These are phyloP conservation scores for Nyleta sp. DNA, from an alignment of 2,888 invertebrate species.

Conservation along the genomic window DNA sequence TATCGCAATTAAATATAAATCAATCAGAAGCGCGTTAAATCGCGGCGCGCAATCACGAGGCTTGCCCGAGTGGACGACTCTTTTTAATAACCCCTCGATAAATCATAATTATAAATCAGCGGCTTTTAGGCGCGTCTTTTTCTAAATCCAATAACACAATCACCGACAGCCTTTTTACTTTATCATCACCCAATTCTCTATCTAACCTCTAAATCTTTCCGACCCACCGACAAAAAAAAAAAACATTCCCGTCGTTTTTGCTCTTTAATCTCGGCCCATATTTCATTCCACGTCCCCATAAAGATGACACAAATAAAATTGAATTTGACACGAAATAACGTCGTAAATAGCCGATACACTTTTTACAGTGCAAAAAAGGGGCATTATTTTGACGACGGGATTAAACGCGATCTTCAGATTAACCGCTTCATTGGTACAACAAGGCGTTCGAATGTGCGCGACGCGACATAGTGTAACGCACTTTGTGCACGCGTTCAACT, in stretches of 20 bases:
- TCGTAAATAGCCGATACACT: conserved; percentile 24
- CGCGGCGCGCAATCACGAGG: not conserved
- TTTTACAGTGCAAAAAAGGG: conserved; percentile 18
- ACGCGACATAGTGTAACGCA: conserved; percentile 7
- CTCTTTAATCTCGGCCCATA: conserved; percentile 37
- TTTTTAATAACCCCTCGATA: conserved; percentile 8
- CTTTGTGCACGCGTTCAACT: conserved; percentile 50
- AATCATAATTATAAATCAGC: conserved; percentile 36
- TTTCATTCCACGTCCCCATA: conserved; percentile 34
- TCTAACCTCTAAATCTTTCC: conserved; percentile 52
- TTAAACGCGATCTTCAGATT: conserved; percentile 13
- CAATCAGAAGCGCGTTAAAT: conserved; percentile 14
- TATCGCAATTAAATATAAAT: conserved; percentile 29
- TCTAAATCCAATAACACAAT: conserved; percentile 30
- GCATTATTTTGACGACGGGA: not conserved
- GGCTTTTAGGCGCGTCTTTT: conserved; percentile 3
- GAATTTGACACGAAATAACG: conserved; percentile 37
- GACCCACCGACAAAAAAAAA: conserved; percentile 13
- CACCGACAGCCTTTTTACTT: conserved; percentile 29
- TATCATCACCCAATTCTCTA: conserved; percentile 35
- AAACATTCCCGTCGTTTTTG: conserved; percentile 20
- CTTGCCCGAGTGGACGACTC: not conserved
- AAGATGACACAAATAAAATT: conserved; percentile 43
- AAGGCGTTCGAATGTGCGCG: not conserved
- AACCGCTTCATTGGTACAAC: conserved; percentile 1